Base-by-base conservation (phyloP, 2,888 invertebrate genomes). In the Brachyopa scutellaris region DNA sequence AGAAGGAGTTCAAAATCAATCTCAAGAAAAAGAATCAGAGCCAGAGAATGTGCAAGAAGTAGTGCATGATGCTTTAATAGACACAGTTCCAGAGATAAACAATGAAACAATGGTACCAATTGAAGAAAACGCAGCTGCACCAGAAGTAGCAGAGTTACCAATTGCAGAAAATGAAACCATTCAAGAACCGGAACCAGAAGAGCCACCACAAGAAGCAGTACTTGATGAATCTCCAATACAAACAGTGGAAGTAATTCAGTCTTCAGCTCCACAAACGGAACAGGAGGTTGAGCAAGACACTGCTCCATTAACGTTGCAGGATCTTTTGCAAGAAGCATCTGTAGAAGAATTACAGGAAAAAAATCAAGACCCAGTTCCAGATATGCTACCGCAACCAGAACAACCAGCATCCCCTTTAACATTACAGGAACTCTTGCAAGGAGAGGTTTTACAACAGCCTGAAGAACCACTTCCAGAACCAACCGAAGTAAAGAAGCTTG, bases 171-270 rank as follows among this genome's bases (percentile, higher is more conserved):
- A 67, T 2, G 47, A 62, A 6, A 72, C 29, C 19, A 51, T 45
- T 2, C 51, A 15, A 6, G 87, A 86, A 6, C 80, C 73, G 4
- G 84, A 84, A 26, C 85, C 85, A 0, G 85, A 85, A 40, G 47
- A 77, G 4, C 79, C 67, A 13, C 86, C 21, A 31, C 62, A 78
- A 9, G n/a, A 42, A 13, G 64, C 59, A 26, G 19, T 13, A 2
- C 40, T 51, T 0, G 2, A 11, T 4, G 42, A 38, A n/a, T 6
- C 42, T 1, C 33, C 55, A 55, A 9, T 49, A 17, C 59, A 73
- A 15, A 36, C 61, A 19, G 64, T 64, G 7, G 74, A 73, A 19
- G 42, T 73, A 4, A 1, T 51, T 15, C 23, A 13, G 3, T 19
- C 78, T 5, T 7, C 19, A 19, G 62, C 38, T 26, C 40, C 45